Percentiles rank a stretch among this genome's conserved stretches.
Evolutionary conservation across 92 coral and sea anemone species (phyloP).

Genomic region (Phymanthus crucifer): DNA sequence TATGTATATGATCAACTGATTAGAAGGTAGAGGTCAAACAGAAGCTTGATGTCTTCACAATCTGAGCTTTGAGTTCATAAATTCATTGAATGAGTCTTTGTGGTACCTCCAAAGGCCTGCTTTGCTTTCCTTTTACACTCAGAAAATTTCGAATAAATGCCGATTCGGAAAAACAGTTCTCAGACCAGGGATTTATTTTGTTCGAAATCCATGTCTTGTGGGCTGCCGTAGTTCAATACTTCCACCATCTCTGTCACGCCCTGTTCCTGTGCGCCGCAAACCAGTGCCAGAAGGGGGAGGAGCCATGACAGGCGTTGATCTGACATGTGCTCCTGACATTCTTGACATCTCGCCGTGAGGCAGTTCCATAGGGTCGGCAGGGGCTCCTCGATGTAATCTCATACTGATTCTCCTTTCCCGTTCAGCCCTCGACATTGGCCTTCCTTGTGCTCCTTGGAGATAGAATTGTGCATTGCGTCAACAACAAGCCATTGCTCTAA

Average conservation of each 20-base stretch:
- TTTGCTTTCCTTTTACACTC: background rate
- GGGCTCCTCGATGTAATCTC: conserved; percentile 85
- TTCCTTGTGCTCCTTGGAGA: conserved; percentile 66
- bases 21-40: background rate
- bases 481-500: conserved; percentile 3
- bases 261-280: conserved; percentile 68
- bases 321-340: conserved; percentile 98
- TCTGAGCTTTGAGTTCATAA: background rate
- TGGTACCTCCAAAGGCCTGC: background rate
- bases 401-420: conserved; percentile 89
- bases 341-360: conserved; percentile 92
- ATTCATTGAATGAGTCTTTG: background rate
- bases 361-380: conserved; percentile 74
- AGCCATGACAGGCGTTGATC: conserved; percentile 90
- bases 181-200: conserved; percentile 18
- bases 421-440: conserved; percentile 93
- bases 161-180: background rate
- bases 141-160: background rate
- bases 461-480: background rate
- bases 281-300: conserved; percentile 79
- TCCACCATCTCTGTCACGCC: conserved; percentile 84
- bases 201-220: conserved; percentile 33
- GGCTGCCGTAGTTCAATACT: conserved; percentile 72
- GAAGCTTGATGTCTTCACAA: background rate
- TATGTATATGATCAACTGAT: background rate